These are phyloP conservation scores for Antechinus stuartii DNA, from an alignment of 2,113 vertebrate genomes.

Conservation along the genomic window DNA sequence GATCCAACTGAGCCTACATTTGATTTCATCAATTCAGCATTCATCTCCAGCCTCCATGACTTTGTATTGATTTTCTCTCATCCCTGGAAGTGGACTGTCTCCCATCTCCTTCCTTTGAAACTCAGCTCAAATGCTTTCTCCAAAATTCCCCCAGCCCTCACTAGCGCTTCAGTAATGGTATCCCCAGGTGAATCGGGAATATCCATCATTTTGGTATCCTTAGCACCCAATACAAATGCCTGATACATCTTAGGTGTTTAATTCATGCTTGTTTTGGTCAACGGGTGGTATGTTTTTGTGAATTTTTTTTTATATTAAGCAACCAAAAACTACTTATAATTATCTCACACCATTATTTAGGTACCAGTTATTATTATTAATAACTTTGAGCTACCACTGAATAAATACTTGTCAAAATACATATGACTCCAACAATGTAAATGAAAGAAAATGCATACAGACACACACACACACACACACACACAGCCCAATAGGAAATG, in stretches of 20 bases:
- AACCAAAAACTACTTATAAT: neutral
- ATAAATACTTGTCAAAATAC: neutral
- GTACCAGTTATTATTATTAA: neutral
- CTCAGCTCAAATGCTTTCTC: neutral
- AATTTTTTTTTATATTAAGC: neutral
- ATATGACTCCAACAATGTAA: neutral
- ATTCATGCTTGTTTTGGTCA: neutral
- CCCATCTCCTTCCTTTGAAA: neutral
- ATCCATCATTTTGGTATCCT: neutral
- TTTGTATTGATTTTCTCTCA: neutral
- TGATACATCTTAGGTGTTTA: neutral
- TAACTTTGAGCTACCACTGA: neutral
- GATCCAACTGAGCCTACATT: neutral
- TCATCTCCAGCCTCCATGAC: neutral
- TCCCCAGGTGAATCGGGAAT: neutral
- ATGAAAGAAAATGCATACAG: neutral
- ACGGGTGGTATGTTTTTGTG: neutral
- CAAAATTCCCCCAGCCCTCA: neutral
- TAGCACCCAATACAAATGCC: neutral
- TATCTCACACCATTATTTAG: neutral
- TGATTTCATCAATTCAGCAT: neutral
- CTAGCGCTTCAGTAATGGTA: neutral
- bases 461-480: too few species aligned
- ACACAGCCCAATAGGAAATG: neutral
- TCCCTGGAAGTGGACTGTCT: neutral